These are phyloP conservation scores for Ylistrum balloti DNA, from an alignment of 1,140 invertebrate genomes.

Conservation along the genomic window DNA sequence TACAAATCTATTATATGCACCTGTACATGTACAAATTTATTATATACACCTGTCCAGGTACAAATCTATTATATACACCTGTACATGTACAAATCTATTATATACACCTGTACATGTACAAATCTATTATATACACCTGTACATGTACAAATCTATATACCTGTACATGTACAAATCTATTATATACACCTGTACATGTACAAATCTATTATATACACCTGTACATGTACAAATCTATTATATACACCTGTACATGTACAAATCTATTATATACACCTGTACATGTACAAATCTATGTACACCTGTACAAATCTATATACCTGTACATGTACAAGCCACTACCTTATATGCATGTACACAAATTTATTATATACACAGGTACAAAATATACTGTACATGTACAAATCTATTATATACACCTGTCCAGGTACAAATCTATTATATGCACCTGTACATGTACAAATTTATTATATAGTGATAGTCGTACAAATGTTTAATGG, in stretches of 20 bases:
- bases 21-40: neutral
- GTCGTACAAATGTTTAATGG: too few species aligned
- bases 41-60: neutral
- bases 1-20: neutral
- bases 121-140: neutral
- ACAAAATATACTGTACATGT: too few species aligned
- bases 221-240: neutral
- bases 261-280: neutral
- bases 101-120: neutral
- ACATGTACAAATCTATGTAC: neutral
- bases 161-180: neutral
- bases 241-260: neutral
- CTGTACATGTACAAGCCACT: conserved; percentile 5
- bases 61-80: neutral
- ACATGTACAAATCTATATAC: conserved; percentile 14
- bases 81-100: neutral
- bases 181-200: neutral
- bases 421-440: neutral
- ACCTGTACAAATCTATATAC: too few species aligned
- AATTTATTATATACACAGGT: too few species aligned
- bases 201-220: neutral
- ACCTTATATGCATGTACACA: neutral
- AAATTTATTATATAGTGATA: neutral
- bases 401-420: neutral
- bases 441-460: neutral